phyloP scores from a whole-genome alignment of 2,888 invertebrate genomes.

The Megaustenia siamemsis region DNA sequence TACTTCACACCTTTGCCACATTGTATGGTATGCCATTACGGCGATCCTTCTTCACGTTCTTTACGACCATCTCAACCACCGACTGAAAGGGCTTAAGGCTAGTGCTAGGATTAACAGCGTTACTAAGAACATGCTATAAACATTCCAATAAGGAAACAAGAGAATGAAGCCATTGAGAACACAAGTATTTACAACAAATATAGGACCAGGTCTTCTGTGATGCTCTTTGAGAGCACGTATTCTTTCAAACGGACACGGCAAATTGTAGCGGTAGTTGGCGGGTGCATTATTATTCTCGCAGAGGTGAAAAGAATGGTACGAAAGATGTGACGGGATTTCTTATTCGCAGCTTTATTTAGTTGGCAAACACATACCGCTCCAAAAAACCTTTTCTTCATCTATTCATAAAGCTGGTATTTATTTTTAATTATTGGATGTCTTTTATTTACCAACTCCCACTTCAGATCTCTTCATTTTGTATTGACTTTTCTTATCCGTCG shows the following conservation, averaged over 20 bases:
- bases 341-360: neutral
- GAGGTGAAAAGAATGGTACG: neutral
- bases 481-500: neutral
- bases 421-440: constrained; percentile 6
- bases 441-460: constrained; percentile 30
- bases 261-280: neutral
- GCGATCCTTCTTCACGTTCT: too few relatives aligned
- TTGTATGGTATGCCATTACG: too few relatives aligned
- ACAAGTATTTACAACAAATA: constrained; percentile 30
- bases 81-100: too few relatives aligned
- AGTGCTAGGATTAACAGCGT: neutral
- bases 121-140: neutral
- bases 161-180: neutral
- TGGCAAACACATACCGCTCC: constrained; percentile 4
- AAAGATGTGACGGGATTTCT: neutral
- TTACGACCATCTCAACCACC: too few relatives aligned
- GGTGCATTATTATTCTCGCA: neutral
- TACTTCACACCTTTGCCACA: too few relatives aligned
- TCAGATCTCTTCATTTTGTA: neutral
- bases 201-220: neutral
- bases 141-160: neutral
- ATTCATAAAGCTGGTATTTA: neutral
- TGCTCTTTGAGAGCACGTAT: neutral
- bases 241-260: neutral
- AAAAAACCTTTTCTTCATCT: neutral